Base-by-base conservation (phyloP, 2,888 invertebrate genomes). In the Andrena trimmerana region DNA sequence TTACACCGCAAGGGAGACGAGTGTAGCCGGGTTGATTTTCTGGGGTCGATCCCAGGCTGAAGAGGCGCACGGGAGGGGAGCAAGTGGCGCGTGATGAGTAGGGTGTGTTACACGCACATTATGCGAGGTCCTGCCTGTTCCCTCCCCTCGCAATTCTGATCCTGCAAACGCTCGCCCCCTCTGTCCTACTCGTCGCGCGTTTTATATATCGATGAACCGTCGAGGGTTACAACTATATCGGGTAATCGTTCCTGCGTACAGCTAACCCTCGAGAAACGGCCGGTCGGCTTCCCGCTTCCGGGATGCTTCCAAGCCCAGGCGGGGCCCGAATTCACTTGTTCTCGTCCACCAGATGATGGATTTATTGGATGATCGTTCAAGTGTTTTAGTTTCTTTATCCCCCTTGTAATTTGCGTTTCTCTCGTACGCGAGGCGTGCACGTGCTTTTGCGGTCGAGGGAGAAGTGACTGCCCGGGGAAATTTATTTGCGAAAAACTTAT, bases 11-110 rank as follows among this genome's bases (percentile, higher is more conserved):
- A 42, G 80, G 68, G 81, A 85, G 85, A 79, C 74, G 77, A 77
- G 83, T 81, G 79, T 63, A 78, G 82, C 79, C 78, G 79, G 80
- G 77, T 89, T 82, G 86, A 81, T 89, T 88, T 89, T 88, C 87
- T 86, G 86, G 88, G 88, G 86, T 88, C 84, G 89, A 86, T 80
- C 78, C 87, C 76, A 48, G 69, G 68, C 70, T 52, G 81, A 79
- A 76, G 68, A 77, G 77, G 79, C 59, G 65, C 68, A 73, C 50
- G 78, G 78, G 83, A 87, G 87, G 91, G 91, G 89, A 92, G 90
- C 92, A 93, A 93, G 93, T 93, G 92, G 92, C 91, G 92, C 92
- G 91, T 93, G 93, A 93, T 92, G 93, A 93, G 92, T 92, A 91
- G 93, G 92, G 93, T 93, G 91, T 90, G 92, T 92, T 93, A 93